These are phyloP conservation scores for Pammene fasciana DNA, from an alignment of 2,888 invertebrate species.

Conservation along the genomic window DNA sequence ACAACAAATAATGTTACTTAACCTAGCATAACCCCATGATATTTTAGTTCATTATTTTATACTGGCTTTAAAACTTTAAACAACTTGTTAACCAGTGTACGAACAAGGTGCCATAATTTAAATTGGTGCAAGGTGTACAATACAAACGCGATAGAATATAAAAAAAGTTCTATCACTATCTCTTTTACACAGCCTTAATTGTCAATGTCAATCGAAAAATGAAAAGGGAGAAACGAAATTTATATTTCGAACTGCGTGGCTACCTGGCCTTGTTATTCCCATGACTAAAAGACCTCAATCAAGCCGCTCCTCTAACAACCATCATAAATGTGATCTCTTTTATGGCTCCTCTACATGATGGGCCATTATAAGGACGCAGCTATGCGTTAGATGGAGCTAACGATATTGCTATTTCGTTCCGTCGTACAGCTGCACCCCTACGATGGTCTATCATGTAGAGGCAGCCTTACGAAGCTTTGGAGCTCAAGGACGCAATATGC, in stretches of 20 bases:
- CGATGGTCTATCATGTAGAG: no score
- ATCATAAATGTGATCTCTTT: background rate
- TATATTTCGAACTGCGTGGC: slow-evolving; percentile 3
- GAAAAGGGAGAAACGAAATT: background rate
- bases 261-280: no score
- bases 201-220: background rate
- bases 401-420: no score
- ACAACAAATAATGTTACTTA: slow-evolving; percentile 8
- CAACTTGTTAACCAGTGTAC: slow-evolving; percentile 18
- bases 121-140: slow-evolving; percentile 27
- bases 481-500: background rate
- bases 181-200: slow-evolving; percentile 7
- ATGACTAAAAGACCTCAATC: no score
- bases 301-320: background rate
- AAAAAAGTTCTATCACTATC: background rate
- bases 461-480: background rate
- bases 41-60: background rate
- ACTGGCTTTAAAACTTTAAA: slow-evolving; percentile 20
- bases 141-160: slow-evolving; percentile 11
- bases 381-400: no score
- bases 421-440: no score
- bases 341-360: no score
- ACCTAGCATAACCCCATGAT: slow-evolving; percentile 14
- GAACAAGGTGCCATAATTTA: slow-evolving; percentile 8
- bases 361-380: no score